phyloP scores from a whole-genome alignment of 2,113 vertebrate genomes.

The Lichenostomus cassidix region DNA sequence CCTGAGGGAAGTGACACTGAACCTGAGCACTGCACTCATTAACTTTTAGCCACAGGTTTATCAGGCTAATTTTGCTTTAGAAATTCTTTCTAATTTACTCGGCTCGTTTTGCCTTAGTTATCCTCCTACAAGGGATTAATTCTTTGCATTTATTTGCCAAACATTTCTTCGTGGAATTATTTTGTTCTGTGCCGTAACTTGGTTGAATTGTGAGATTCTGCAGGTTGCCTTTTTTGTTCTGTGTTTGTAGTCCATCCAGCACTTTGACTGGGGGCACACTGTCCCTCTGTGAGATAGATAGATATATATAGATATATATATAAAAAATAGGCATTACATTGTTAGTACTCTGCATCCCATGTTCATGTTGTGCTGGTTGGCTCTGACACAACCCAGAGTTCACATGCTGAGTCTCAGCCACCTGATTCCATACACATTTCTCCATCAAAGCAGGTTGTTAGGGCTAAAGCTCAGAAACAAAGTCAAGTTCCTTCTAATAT shows the following conservation, averaged over 20 bases:
- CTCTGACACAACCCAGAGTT: slow-evolving; percentile 27
- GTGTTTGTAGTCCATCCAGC: slow-evolving; percentile 14
- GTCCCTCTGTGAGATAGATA: not conserved
- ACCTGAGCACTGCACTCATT: not conserved
- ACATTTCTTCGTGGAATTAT: not conserved
- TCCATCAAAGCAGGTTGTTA: slow-evolving; percentile 33
- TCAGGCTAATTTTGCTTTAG: not conserved
- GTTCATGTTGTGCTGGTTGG: not conserved
- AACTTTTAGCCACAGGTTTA: not conserved
- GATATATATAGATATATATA: not conserved
- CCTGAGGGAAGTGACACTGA: not conserved
- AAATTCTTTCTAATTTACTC: not conserved
- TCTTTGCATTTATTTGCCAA: slow-evolving; percentile 12
- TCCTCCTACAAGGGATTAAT: not conserved
- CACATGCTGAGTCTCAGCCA: not conserved
- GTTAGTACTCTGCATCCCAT: not conserved
- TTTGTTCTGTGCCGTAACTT: not conserved
- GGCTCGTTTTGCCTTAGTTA: not conserved
- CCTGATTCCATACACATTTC: slow-evolving; percentile 9
- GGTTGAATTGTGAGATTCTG: not conserved
- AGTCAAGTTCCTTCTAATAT: not conserved
- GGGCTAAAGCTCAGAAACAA: slow-evolving; percentile 28
- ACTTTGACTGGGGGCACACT: not conserved
- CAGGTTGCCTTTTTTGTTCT: not conserved
- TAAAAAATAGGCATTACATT: not conserved